Evolutionary conservation across 2,113 vertebrate species (phyloP), one percentile per base, ranked within the genome.

Genomic region (Pimephales promelas): DNA sequence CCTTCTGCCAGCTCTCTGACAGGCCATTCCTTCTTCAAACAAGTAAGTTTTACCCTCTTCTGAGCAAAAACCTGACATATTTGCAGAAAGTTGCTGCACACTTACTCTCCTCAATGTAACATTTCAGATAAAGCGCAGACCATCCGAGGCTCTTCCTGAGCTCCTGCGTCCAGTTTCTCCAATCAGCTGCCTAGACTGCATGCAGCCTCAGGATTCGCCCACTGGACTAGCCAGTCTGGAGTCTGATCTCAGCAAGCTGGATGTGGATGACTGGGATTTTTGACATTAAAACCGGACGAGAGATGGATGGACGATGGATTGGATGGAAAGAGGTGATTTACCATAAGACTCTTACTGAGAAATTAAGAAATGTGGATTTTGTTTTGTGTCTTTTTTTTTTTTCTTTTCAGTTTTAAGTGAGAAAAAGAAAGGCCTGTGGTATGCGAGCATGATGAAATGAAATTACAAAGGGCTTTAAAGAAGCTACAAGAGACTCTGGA

Each of bases 181-280:
- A 0, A 96, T 97, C 91, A 95, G 94, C 78, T 95, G 84, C 83
- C 92, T 94, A 3, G 96, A 97, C 87, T 91, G 90, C 87, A 90
- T 93, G 0, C 93, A 93, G 84, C 90, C 85, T 3, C 95, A 94
- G 87, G 95, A 96, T 77, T 95, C 95, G 13, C 93, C 94, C 52
- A 95, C 95, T 11, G 95, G 94, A 18, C 90, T 99, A 89, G 96
- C 96, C 70, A 96, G 95, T 84, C 89, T 99, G 86, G 96, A 96
- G 62, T 95, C 97, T 0, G 91, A 95, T 79, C 91, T 99, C 88
- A 95, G 97, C 89, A 96, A 97, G 88, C 91, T 99, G 87, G 97
- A 97, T 36, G 93, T 99, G 89, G 98, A 98, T 13, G 97, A 99
- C 91, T 99, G 98, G 98, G 97, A 99, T 83, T 99, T 99, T 95